Percentiles rank a stretch among this genome's conserved stretches.
phyloP scores from a whole-genome alignment of 2,797 vertebrate genomes.

The Apodemus agrarius region DNA sequence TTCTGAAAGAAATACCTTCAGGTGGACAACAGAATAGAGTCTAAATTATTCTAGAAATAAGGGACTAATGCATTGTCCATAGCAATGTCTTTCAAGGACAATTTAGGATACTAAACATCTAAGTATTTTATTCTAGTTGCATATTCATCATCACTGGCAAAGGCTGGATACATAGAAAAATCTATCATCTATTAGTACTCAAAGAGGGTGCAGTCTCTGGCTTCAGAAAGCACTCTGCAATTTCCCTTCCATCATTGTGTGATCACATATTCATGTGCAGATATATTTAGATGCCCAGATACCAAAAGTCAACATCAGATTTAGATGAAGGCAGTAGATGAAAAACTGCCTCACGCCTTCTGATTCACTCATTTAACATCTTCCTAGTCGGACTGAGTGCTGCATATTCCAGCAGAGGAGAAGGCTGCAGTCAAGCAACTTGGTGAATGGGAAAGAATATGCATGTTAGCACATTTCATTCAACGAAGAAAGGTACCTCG shows the following conservation, averaged over 20 bases:
- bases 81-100: background rate
- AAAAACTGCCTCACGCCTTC: constrained; percentile 4
- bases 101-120: background rate
- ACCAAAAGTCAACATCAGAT: background rate
- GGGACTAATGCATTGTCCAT: background rate
- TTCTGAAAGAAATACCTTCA: background rate
- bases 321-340: background rate
- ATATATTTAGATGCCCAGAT: background rate
- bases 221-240: background rate
- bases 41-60: background rate
- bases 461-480: background rate
- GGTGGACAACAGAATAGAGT: background rate
- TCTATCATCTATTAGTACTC: background rate
- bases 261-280: background rate
- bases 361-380: constrained; percentile 1
- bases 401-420: background rate
- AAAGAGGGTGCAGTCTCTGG: background rate
- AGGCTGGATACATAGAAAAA: background rate
- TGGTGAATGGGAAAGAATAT: background rate
- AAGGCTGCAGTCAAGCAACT: background rate
- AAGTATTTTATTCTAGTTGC: background rate
- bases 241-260: constrained; percentile 15
- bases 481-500: background rate
- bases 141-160: background rate
- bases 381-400: background rate